Evolutionary conservation across 2,888 invertebrate genomes (phyloP).

Genomic region (Yponomeuta malinellus): DNA sequence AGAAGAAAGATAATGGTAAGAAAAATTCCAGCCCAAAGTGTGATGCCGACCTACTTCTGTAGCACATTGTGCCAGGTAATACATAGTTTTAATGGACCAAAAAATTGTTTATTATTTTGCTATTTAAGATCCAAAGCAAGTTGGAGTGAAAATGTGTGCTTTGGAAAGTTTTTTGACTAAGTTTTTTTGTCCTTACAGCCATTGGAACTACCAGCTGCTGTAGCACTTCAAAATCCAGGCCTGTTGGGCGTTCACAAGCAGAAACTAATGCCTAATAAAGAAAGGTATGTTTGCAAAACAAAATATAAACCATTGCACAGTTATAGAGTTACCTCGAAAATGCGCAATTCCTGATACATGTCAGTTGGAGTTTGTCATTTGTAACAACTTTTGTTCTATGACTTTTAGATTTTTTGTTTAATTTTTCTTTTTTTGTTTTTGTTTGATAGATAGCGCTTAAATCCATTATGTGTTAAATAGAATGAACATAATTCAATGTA

Average conservation of each 20-base stretch:
- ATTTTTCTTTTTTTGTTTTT: too few relatives aligned
- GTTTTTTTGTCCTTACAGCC: not conserved
- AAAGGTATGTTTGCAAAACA: conserved; percentile 6
- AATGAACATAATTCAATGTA: too few relatives aligned
- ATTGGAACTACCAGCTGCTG: conserved; percentile 27
- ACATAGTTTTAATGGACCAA: not conserved
- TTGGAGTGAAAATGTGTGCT: too few relatives aligned
- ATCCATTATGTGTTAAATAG: too few relatives aligned
- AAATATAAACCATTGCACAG: not conserved
- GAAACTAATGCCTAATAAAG: conserved; percentile 17
- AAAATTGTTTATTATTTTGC: too few relatives aligned
- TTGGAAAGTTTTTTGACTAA: not conserved
- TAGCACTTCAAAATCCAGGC: conserved; percentile 9
- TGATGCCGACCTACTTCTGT: not conserved
- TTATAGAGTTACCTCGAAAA: too few relatives aligned
- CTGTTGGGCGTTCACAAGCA: conserved; percentile 7
- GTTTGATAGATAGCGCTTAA: too few relatives aligned
- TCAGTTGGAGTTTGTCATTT: too few relatives aligned
- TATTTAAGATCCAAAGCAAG: too few relatives aligned
- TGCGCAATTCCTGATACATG: too few relatives aligned
- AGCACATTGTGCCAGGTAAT: not conserved
- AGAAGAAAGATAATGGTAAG: not conserved
- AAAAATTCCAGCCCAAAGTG: not conserved
- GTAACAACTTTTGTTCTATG: too few relatives aligned
- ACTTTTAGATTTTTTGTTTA: too few relatives aligned